These are phyloP conservation scores for Malacoctenus gilli DNA, from an alignment of 2,797 vertebrate genomes.

Conservation along the genomic window DNA sequence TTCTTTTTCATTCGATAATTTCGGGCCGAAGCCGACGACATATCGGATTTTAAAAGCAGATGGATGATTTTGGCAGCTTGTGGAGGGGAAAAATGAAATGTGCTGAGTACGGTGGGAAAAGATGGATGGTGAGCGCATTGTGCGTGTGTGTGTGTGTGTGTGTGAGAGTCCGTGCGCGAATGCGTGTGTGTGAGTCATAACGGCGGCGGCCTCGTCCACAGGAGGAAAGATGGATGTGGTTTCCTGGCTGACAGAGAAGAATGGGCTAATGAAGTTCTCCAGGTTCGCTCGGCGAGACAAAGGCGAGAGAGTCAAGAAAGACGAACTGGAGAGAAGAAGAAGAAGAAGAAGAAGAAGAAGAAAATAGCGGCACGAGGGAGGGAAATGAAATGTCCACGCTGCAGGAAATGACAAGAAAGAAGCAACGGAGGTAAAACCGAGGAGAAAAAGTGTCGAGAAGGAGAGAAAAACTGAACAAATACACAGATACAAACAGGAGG, in stretches of 20 bases:
- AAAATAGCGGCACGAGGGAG: slow-evolving; percentile 31
- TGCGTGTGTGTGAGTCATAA: slow-evolving; percentile 20
- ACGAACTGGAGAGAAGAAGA: slow-evolving; percentile 9
- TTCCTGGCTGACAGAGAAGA: slow-evolving; percentile 76
- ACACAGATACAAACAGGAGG: slow-evolving; percentile 6
- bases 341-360: slow-evolving; percentile 30
- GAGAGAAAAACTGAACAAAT: slow-evolving; percentile 16
- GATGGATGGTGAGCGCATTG: slow-evolving; percentile 51
- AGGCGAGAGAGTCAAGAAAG: slow-evolving; percentile 20
- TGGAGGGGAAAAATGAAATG: slow-evolving; percentile 64
- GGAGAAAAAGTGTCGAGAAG: slow-evolving; percentile 8
- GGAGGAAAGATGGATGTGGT: slow-evolving; percentile 75
- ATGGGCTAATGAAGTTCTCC: slow-evolving; percentile 74
- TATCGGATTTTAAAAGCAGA: slow-evolving; percentile 64
- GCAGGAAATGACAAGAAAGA: slow-evolving; percentile 73
- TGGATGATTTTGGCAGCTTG: slow-evolving; percentile 62
- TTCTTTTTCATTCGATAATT: slow-evolving; percentile 50
- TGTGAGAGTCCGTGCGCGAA: slow-evolving; percentile 20
- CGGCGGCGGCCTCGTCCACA: slow-evolving; percentile 60
- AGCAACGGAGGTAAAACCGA: neutral
- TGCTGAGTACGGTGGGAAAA: slow-evolving; percentile 64
- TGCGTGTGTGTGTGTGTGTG: slow-evolving; percentile 27
- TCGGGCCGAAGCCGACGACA: slow-evolving; percentile 49
- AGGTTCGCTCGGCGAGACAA: slow-evolving; percentile 61
- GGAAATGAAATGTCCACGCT: slow-evolving; percentile 67